Evolutionary conservation across 2,888 invertebrate genomes (phyloP).

Genomic region (Dolichomitus sp.): DNA sequence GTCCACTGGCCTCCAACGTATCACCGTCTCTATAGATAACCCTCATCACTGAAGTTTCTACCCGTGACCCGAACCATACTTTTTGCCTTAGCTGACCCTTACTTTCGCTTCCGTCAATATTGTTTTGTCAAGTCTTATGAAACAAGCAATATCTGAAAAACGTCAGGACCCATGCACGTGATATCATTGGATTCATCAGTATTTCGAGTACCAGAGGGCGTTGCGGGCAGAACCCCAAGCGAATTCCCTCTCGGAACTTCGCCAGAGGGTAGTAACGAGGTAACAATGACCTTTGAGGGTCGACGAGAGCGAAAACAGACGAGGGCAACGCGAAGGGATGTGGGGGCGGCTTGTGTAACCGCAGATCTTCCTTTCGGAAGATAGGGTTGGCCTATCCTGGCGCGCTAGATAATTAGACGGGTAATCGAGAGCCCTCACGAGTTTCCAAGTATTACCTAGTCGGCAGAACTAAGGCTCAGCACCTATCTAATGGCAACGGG

Average conservation of each 20-base stretch:
- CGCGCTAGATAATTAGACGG: slow-evolving; percentile 83
- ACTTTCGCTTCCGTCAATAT: background rate
- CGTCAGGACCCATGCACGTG: background rate
- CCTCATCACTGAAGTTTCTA: background rate
- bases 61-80: background rate
- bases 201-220: slow-evolving; percentile 1
- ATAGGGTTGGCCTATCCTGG: slow-evolving; percentile 79
- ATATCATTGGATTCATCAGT: slow-evolving; percentile 29
- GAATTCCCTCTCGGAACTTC: slow-evolving; percentile 63
- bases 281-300: slow-evolving; percentile 82
- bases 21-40: slow-evolving; percentile 14
- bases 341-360: slow-evolving; percentile 73
- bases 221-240: slow-evolving; percentile 16
- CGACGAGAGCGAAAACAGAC: slow-evolving; percentile 63
- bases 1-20: slow-evolving; percentile 36
- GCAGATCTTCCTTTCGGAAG: slow-evolving; percentile 79
- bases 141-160: slow-evolving; percentile 17
- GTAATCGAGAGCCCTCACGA: slow-evolving; percentile 79
- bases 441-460: slow-evolving; percentile 61
- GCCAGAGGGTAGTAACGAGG: slow-evolving; percentile 83
- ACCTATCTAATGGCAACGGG: slow-evolving; percentile 54
- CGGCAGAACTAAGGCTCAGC: slow-evolving; percentile 49
- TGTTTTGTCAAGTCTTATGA: slow-evolving; percentile 3
- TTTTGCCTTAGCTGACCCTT: background rate
- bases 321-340: slow-evolving; percentile 73